Evolutionary conservation across 2,888 invertebrate species (phyloP).

Genomic region (Anorthoa munda): DNA sequence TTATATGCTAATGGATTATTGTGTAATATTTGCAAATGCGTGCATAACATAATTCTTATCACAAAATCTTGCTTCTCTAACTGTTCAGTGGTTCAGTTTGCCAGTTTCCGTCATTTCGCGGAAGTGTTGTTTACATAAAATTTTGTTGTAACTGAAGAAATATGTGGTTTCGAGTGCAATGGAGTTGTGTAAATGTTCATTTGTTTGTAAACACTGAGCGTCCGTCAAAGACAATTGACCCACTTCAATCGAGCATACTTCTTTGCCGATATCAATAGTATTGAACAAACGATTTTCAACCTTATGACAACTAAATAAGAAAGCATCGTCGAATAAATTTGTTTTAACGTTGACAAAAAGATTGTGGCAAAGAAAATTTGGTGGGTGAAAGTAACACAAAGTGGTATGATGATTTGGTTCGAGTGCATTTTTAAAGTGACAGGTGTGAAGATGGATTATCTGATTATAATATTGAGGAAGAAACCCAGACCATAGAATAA

Average conservation of each 20-base stretch:
- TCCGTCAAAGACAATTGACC: slow-evolving; percentile 78
- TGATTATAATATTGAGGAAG: slow-evolving; percentile 1
- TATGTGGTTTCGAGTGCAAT: slow-evolving; percentile 66
- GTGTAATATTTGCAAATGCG: slow-evolving; percentile 13
- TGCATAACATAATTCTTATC: slow-evolving; percentile 32
- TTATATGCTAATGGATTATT: slow-evolving; percentile 12
- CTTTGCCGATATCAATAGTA: slow-evolving; percentile 50
- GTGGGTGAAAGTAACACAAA: slow-evolving; percentile 54
- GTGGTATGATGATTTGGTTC: slow-evolving; percentile 14
- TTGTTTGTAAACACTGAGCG: slow-evolving; percentile 83
- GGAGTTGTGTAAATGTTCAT: slow-evolving; percentile 71
- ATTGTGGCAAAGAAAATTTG: slow-evolving; percentile 14
- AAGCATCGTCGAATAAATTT: background rate
- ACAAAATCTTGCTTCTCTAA: slow-evolving; percentile 15
- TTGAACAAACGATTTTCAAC: slow-evolving; percentile 37
- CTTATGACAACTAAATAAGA: slow-evolving; percentile 25
- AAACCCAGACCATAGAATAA: slow-evolving; percentile 1
- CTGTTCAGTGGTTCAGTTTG: background rate
- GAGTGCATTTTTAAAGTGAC: slow-evolving; percentile 1
- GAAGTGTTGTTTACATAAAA: slow-evolving; percentile 35
- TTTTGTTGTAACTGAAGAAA: slow-evolving; percentile 9
- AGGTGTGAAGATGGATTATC: slow-evolving; percentile 14
- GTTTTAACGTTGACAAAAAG: slow-evolving; percentile 2
- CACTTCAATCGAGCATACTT: slow-evolving; percentile 68
- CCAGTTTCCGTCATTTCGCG: slow-evolving; percentile 1